Percentiles rank a stretch among this genome's conserved stretches.
Conservation (phyloP, 2,888 invertebrate species). For the Drosophila subsilvestris region DNA sequence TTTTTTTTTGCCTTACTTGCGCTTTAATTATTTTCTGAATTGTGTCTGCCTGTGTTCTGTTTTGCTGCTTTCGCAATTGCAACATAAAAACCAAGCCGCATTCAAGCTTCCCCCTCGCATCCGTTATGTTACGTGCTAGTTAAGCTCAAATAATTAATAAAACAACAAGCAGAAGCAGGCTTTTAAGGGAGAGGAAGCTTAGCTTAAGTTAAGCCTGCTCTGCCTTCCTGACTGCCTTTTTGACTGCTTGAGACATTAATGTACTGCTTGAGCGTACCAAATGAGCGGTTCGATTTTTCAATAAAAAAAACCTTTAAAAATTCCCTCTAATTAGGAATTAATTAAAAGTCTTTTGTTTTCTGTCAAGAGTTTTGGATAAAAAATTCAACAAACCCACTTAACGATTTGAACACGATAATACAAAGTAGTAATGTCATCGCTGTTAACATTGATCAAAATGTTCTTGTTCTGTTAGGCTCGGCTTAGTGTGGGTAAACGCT, state of each 20-base stretch:
- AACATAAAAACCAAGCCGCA: constrained; percentile 49
- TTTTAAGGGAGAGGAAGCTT: neutral
- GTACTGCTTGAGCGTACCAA: too few species aligned
- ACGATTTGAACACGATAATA: neutral
- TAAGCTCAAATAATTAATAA: constrained; percentile 10
- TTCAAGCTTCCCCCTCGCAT: constrained; percentile 18
- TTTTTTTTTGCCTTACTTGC: constrained; percentile 54
- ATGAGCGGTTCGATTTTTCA: neutral
- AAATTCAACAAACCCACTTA: neutral
- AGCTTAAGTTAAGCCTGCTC: neutral
- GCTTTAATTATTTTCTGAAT: constrained; percentile 74
- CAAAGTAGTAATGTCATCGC: neutral
- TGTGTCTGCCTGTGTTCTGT: constrained; percentile 53
- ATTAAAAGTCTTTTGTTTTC: too few species aligned
- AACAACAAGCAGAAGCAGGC: neutral
- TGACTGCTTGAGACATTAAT: neutral
- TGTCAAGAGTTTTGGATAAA: neutral
- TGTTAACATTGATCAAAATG: neutral
- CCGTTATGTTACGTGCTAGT: constrained; percentile 46
- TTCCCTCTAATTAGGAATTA: too few species aligned
- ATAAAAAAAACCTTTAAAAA: too few species aligned
- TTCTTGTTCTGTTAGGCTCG: neutral
- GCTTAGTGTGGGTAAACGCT: neutral
- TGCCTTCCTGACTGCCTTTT: too few species aligned
- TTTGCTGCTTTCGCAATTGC: constrained; percentile 59